phyloP scores from a whole-genome alignment of 2,113 vertebrate species.

The Hydropotes inermis region DNA sequence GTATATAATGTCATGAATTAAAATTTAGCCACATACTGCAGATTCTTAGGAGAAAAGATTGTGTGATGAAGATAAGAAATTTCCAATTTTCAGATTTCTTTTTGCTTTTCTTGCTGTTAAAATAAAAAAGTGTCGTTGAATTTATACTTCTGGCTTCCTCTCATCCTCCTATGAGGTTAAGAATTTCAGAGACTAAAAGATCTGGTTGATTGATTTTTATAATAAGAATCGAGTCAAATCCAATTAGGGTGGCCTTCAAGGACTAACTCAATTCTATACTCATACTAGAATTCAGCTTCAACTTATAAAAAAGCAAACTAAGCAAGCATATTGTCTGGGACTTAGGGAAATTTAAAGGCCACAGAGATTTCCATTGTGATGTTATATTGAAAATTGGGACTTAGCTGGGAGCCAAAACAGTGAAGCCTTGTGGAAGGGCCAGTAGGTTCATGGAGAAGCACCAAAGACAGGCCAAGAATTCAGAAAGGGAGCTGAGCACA shows the following conservation, averaged over 20 bases:
- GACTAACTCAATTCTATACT: conserved; percentile 9
- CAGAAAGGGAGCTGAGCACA: background rate
- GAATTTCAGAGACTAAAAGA: conserved; percentile 14
- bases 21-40: background rate
- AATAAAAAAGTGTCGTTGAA: conserved; percentile 11
- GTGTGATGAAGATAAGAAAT: background rate
- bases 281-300: background rate
- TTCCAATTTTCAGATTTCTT: conserved; percentile 34
- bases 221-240: conserved; percentile 11
- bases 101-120: conserved; percentile 14
- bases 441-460: background rate
- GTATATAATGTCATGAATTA: background rate
- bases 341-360: background rate
- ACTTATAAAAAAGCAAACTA: background rate
- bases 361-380: background rate
- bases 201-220: conserved; percentile 40
- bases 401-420: background rate
- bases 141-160: conserved; percentile 2
- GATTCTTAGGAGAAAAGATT: background rate
- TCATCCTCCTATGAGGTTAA: background rate
- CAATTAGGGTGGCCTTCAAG: background rate
- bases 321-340: background rate
- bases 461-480: background rate
- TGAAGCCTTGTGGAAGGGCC: background rate
- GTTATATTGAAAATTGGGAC: background rate